Base-by-base conservation (phyloP, 2,797 vertebrate species). In the Nannoperca australis region DNA sequence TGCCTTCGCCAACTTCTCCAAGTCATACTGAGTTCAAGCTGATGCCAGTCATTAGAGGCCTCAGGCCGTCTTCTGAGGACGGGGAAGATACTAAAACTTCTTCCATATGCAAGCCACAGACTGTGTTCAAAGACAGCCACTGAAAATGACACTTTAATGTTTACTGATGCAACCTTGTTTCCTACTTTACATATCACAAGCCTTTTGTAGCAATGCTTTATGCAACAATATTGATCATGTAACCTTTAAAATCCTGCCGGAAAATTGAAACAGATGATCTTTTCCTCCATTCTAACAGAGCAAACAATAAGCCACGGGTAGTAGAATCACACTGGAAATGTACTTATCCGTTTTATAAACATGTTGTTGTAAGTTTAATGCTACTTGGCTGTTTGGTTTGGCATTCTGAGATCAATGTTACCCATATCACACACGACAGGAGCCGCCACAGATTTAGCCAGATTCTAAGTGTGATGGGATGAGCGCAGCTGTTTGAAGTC, bases 31-130 rank as follows among this genome's bases (percentile, higher is more conserved):
- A 70, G 82, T 89, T 85, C 76, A 85, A 73, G 59, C 63, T 60
- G 54, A 80, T 79, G 84, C 44, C 81, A 86, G 70, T 83, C 79
- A 83, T 76, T 72, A 49, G 40, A 70, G 50, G 79, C 82, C 83
- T 38, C 17, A 30, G 73, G 71, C 70, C 0, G 14, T 66, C 73
- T 83, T 85, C 82, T 88, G 82, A 82, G 76, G 24, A 36, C 32
- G 44, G 20, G 44, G 51, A 24, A 15, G 53, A 27, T 5, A 44
- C n/a, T 59, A 14, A 74, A 73, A 45, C 24, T 17, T 68, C 54
- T 63, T 85, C 20, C 40, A 59, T 36, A 76, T 78, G 75, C 70
- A 59, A 72, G 59, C 30, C 71, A 75, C 27, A 14, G 49, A 49
- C 64, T 34, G 75, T 5, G 70, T 73, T 83, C 77, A 86, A 74